Evolutionary conservation across 2,888 invertebrate species (phyloP), one percentile per base, ranked within the genome.

Genomic region (Hemaris fuciformis): DNA sequence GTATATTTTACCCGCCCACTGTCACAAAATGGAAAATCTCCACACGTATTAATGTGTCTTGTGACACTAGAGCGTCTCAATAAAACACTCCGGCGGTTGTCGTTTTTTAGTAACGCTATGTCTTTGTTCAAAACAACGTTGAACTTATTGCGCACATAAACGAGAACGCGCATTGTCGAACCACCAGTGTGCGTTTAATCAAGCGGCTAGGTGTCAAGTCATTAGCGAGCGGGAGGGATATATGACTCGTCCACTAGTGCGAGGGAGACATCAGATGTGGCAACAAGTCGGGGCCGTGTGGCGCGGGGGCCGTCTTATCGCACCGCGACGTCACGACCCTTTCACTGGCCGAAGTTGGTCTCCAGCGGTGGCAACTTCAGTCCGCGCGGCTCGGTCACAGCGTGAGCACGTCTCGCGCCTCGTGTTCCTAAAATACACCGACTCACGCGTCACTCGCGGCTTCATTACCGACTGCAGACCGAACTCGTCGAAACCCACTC

Each of bases 261-360:
- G 84, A 88, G 69, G 58, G 80, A 66, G 85, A 85, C 64, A 67
- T 67, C 67, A 75, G 77, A 68, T 87, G 77, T 89, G 85, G 91
- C 91, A 91, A 91, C 91, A 91, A 88, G 91, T 89, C 70, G 75
- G 73, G 73, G 70, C 72, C 66, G 73, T 67, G 71, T 65, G 73
- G 74, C 63, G 81, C 69, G 79, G 80, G 77, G 77, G 77, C 70
- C 69, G 77, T 84, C 91, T 93, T 94, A 92, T 91, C 89, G 88
- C 84, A 82, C 73, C 71, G 84, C 94, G 94, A 94, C 94, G 94
- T 94, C 94, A 94, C 68, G 85, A 79, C 86, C 90, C 91, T 92
- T 91, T 93, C 93, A 90, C 89, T 92, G 88, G 79, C 84, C 84
- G 83, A 81, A 83, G 83, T 84, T 82, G 85, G 81, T 81, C 75